Base-by-base conservation (phyloP, 2,797 vertebrate species). In the Macrochelys suwanniensis region DNA sequence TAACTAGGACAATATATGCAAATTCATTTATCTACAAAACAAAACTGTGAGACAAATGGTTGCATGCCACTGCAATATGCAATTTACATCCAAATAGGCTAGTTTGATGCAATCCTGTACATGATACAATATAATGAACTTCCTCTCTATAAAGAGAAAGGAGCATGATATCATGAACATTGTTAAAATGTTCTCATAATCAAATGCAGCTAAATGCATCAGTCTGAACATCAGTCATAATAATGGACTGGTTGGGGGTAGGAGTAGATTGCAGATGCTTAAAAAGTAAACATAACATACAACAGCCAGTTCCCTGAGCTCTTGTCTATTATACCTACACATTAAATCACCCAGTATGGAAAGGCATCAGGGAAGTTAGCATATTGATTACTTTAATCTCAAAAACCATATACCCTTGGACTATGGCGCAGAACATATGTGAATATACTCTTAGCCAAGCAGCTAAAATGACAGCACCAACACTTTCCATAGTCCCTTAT, bases 21-120 rank as follows among this genome's bases (percentile, higher is more conserved):
- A 78, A 90, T 84, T 2, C 74, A 47, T 89, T 95, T 87, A 76
- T 85, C 21, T 92, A 33, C 57, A 65, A 82, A 87, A 51, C 42
- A 53, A 91, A 68, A 90, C 21, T 88, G 37, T 93, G 68, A 89
- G 87, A 68, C 12, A 13, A 92, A 90, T 45, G 19, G 47, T 83
- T 77, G 56, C 7, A 51, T 59, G 45, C 76, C 74, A 93, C 87
- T 85, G 53, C 21, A 88, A 7, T 50, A 28, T 87, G 33, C 78
- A 15, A 74, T 96, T 95, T 80, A 76, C 68, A 65, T 90, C 50
- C 89, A 51, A 84, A 51, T 51, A 81, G n/a, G 11, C 80, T 90
- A 87, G 15, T 88, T 85, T 89, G 42, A 49, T 84, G 11, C 23
- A 50, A 2, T 71, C 33, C 78, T 82, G 15, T 59, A 37, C 77